Base-by-base conservation (phyloP, 2,888 invertebrate species). In the Cryptocheilus praepositus region DNA sequence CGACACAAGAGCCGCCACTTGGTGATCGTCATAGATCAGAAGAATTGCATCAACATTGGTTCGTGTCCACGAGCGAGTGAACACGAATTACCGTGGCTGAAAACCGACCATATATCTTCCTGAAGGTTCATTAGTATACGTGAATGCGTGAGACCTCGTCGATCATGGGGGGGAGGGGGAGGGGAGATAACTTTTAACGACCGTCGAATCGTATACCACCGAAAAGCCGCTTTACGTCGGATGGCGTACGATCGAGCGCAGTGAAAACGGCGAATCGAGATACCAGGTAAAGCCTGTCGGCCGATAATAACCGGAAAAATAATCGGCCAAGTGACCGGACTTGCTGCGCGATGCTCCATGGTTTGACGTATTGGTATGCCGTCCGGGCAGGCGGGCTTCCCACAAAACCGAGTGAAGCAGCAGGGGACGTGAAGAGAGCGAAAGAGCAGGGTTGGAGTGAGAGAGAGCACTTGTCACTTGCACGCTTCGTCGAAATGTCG, bases 281-380 rank as follows among this genome's bases (percentile, higher is more conserved):
- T 79, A 77, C 70, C 61, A 69, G 43, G 52, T 55, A 72, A 60
- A 65, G 55, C 64, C 70, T 70, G 76, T 73, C 73, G 64, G 65
- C 70, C 71, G 65, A 74, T 72, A 77, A 77, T 79, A 76, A 76
- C 72, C 63, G 71, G 73, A 72, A 79, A 79, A 79, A 79, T 79
- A 79, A 77, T 80, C 73, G 74, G 63, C 67, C 59, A 61, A 64
- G 53, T 70, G 65, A 64, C 66, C 52, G 70, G 71, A 67, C 73
- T 72, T 76, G 74, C 72, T 71, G 70, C 71, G 25, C 70, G 72
- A 61, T 61, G 61, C 71, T 65, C 61, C 28, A 22, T 53, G 43
- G 53, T 74, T 75, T 74, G 77, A 67, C 77, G 70, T 79, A 79
- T 79, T 74, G 79, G 74, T 76, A 76, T 70, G 79, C 73, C 77